Base-by-base conservation (phyloP, 37 sponge, comb jelly and placozoan genomes). In the Theonella swinhoei region DNA sequence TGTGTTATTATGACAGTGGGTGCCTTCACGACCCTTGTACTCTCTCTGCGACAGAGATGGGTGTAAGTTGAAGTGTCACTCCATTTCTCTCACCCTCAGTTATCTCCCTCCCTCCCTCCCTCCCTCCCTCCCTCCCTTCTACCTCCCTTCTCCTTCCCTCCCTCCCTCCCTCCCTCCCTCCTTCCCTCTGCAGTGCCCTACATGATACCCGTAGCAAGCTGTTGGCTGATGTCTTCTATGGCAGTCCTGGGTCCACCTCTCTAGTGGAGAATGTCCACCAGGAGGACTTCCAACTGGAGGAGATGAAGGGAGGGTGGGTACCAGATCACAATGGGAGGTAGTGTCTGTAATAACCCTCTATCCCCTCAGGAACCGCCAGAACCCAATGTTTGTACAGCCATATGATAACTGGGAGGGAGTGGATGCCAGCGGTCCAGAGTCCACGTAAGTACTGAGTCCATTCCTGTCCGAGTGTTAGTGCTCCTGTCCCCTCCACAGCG, bases 171-270 rank as follows among this genome's bases (percentile, higher is more conserved):
- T 34, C 22, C 39, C 66, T n/a, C 41, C 22, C 25, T 25, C 34
- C 26, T 41, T 9, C 36, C 26, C 33, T 26, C 2, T 64, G 26
- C 54, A 87, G 88, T 8, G 88, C 88, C 28, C 75, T 87, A 28
- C 75, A 80, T 75, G 81, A 69, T 31, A 29, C 66, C 4, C 64
- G 81, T 39, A 75, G 72, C 68, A 73, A 87, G 79, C 61, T 79
- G 28, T 40, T 87, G 61, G 74, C 74, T 11, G 81, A 80, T 81
- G 88, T 79, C 31, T 87, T 87, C 61, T 87, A 87, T 75, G 81
- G 81, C n/a, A 42, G 42, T 24, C 72, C 40, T 26, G 66, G 37
- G 4, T 69, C 66, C 17, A 1, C 75, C n/a, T 65, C 76, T 32
- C 26, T 87, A 35, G 61, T 80, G 0, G 88, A n/a, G n/a, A 73